These are phyloP conservation scores for Decapterus maruadsi DNA, from an alignment of 2,797 vertebrate genomes.

Conservation along the genomic window DNA sequence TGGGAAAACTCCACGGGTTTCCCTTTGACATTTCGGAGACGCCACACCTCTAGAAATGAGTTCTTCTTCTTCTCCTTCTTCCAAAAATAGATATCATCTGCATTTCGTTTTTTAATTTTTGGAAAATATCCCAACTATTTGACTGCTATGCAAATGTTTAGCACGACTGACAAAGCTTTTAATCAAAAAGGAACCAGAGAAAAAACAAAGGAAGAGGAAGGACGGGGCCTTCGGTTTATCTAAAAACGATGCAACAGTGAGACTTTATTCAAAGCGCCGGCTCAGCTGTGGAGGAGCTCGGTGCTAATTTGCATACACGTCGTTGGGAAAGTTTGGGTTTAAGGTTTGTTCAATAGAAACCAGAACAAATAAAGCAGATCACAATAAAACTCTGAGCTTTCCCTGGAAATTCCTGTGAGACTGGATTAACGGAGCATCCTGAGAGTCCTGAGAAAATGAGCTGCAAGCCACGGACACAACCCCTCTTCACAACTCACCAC, in stretches of 20 bases:
- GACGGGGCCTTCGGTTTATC: constrained; percentile 35
- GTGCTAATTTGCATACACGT: constrained; percentile 78
- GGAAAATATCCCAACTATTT: not conserved
- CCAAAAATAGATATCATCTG: not conserved
- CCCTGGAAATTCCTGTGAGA: no score
- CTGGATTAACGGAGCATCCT: no score
- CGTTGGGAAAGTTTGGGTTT: constrained; percentile 60
- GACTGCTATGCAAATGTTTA: constrained; percentile 49
- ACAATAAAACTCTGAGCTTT: no score
- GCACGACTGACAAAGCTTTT: constrained; percentile 13
- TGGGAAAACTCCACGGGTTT: no score
- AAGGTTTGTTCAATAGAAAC: constrained; percentile 57
- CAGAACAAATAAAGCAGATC: not conserved
- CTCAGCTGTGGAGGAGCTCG: not conserved
- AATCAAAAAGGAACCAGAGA: not conserved
- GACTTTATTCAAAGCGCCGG: constrained; percentile 56
- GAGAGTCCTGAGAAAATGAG: no score
- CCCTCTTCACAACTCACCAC: not conserved
- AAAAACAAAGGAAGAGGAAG: constrained; percentile 35
- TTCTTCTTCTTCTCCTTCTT: not conserved
- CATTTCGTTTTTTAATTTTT: not conserved
- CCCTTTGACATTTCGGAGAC: not conserved
- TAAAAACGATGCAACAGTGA: constrained; percentile 28
- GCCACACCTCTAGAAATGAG: not conserved
- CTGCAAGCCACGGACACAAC: not conserved